Evolutionary conservation across 2,113 vertebrate species (phyloP).

Genomic region (Paraplagusia blochii): DNA sequence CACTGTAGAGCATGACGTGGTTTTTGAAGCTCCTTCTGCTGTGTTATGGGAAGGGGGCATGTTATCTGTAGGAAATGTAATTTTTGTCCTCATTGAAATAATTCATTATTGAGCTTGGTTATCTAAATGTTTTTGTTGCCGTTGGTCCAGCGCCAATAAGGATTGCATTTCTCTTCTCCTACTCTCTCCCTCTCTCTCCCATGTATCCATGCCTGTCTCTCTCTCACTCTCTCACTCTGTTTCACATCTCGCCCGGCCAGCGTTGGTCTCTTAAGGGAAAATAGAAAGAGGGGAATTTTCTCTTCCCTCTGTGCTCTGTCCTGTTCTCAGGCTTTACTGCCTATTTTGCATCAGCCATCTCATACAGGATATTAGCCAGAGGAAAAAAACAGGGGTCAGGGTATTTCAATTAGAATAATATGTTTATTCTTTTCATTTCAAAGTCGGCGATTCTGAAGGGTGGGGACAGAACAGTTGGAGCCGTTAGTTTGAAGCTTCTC

Average conservation of each 20-base stretch:
- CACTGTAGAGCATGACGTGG: slow-evolving; percentile 62
- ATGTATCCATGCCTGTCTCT: slow-evolving; percentile 63
- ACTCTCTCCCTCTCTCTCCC: slow-evolving; percentile 52
- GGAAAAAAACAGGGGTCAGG: slow-evolving; percentile 60
- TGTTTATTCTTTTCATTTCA: slow-evolving; percentile 70
- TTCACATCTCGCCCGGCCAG: slow-evolving; percentile 78
- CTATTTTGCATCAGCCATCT: slow-evolving; percentile 70
- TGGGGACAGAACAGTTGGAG: slow-evolving; percentile 61
- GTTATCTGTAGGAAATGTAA: slow-evolving; percentile 83
- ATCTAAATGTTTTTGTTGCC: slow-evolving; percentile 84
- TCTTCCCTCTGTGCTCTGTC: slow-evolving; percentile 57
- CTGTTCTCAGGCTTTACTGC: slow-evolving; percentile 73
- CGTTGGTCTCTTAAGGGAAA: slow-evolving; percentile 70
- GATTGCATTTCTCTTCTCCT: slow-evolving; percentile 73
- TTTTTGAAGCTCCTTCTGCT: slow-evolving; percentile 58
- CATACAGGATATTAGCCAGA: slow-evolving; percentile 71
- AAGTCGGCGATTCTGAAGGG: slow-evolving; percentile 52
- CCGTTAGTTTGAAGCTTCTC: slow-evolving; percentile 51
- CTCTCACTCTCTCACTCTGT: slow-evolving; percentile 36
- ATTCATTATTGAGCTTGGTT: slow-evolving; percentile 80
- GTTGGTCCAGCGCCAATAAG: slow-evolving; percentile 74
- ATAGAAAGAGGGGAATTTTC: slow-evolving; percentile 71
- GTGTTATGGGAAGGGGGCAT: slow-evolving; percentile 78
- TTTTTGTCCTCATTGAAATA: slow-evolving; percentile 83
- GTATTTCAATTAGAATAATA: slow-evolving; percentile 71